phyloP scores from a whole-genome alignment of 2,113 vertebrate species.

The Monopterus albus region DNA sequence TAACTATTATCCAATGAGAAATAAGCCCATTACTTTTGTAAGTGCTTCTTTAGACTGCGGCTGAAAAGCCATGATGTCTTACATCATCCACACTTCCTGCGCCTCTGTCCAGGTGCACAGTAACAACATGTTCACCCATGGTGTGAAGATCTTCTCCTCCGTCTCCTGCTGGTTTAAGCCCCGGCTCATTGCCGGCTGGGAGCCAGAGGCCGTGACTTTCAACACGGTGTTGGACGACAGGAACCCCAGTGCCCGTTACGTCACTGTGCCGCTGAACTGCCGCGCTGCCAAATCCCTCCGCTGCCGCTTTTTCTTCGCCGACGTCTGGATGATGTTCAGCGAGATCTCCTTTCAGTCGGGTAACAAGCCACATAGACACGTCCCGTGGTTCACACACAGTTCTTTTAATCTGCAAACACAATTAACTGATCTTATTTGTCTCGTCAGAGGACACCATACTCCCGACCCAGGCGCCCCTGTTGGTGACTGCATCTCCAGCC shows the following conservation, averaged over 20 bases:
- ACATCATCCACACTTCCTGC: no score
- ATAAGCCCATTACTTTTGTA: no score
- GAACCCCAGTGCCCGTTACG: slow-evolving; percentile 91
- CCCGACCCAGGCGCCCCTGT: slow-evolving; percentile 60
- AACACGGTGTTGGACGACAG: slow-evolving; percentile 89
- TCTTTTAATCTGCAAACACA: no score
- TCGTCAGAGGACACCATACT: slow-evolving; percentile 78
- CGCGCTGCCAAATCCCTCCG: slow-evolving; percentile 84
- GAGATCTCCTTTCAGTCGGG: slow-evolving; percentile 93
- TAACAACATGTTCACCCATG: slow-evolving; percentile 92
- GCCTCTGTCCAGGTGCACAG: slow-evolving; percentile 86
- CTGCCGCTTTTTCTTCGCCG: slow-evolving; percentile 89
- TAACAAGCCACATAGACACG: slow-evolving; percentile 43
- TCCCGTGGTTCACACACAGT: no score
- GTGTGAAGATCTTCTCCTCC: slow-evolving; percentile 91
- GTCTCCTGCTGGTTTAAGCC: slow-evolving; percentile 89
- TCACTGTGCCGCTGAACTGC: slow-evolving; percentile 86
- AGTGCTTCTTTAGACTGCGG: no score
- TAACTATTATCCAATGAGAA: no score
- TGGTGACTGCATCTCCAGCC: slow-evolving; percentile 59
- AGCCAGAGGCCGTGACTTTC: slow-evolving; percentile 81
- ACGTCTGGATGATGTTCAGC: slow-evolving; percentile 94
- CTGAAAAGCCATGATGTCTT: no score
- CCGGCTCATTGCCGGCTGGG: slow-evolving; percentile 83
- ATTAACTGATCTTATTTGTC: neutral